Base-by-base conservation (phyloP, 2,113 vertebrate genomes). In the Gopherus evgoodei region DNA sequence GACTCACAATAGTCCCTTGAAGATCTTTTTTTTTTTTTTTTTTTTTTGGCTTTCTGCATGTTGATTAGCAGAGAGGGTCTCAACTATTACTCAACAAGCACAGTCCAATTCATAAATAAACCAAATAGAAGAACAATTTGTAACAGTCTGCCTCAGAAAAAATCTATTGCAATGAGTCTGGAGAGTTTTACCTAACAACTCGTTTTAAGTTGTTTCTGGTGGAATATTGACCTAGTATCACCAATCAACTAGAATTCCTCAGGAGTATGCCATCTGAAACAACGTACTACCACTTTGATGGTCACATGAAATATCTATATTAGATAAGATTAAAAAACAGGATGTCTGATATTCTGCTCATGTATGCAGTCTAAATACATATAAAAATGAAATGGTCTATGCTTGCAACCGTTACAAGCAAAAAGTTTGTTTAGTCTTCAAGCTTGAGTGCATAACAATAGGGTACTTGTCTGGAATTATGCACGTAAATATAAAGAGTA, bases 401-500 rank as follows among this genome's bases (percentile, higher is more conserved):
- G 54, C 9, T 5, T 44, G 42, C 1, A 4, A 62, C 31, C 16
- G 42, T 75, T 72, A 72, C n/a, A 72, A 83, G 65, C 38, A 44
- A 78, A 75, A 44, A 44, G 6, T 95, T 69, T 90, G 14, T 59
- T 92, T 69, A 78, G 7, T 94, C 75, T 53, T 80, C 76, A 94
- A 91, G 47, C 38, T 88, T 47, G 87, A 76, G 44, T 88, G 72
- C 54, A 94, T 59, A 92, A n/a, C 54, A 90, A 24, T 86, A 87
- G 84, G 89, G 88, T 75, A 83, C 81, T 87, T 87, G 52, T 82
- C 31, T 47, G 53, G 72, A 88, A 93, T 83, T 92, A 94, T 31
- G 72, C 6, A 87, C 17, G 13, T 54, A 29, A 6, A 96, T 25
- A 84, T 88, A 83, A 81, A 91, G 88, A 87, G 35, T n/a, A 86